Conservation (phyloP, 2,888 invertebrate species). For the Luffia ferchaultella region DNA sequence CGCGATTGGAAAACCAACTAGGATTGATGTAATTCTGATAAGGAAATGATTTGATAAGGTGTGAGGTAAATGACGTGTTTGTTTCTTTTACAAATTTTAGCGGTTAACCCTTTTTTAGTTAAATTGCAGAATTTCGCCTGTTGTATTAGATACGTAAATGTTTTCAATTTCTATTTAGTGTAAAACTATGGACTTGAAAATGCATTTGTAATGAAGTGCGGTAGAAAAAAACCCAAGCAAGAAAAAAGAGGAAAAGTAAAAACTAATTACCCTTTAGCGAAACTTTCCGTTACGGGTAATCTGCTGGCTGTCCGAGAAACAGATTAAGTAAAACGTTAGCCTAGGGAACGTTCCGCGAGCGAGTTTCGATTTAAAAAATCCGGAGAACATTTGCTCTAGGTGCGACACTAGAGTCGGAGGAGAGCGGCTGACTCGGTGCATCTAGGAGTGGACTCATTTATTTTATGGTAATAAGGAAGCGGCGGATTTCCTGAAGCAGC, state of each 20-base stretch:
- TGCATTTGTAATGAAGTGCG: too few relatives aligned
- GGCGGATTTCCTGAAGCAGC: conserved; percentile 36
- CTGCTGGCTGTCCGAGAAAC: conserved; percentile 7
- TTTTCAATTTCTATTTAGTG: too few relatives aligned
- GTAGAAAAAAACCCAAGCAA: too few relatives aligned
- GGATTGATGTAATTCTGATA: too few relatives aligned
- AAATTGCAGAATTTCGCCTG: too few relatives aligned
- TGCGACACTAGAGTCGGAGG: conserved; percentile 18
- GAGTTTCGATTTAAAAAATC: conserved; percentile 13
- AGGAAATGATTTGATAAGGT: too few relatives aligned
- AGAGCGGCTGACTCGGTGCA: conserved; percentile 25
- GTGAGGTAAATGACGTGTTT: too few relatives aligned
- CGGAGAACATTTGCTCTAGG: conserved; percentile 16
- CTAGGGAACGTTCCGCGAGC: conserved; percentile 9
- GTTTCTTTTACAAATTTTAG: too few relatives aligned
- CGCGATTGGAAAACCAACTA: too few relatives aligned
- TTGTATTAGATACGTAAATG: too few relatives aligned
- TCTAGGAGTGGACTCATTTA: conserved; percentile 36
- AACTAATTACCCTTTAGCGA: neutral
- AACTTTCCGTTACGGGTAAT: neutral
- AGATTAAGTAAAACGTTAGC: conserved; percentile 19
- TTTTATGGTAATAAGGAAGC: conserved; percentile 50
- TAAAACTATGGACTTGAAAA: too few relatives aligned
- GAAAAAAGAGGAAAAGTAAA: neutral
- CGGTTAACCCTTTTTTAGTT: too few relatives aligned